Evolutionary conservation across 2,888 invertebrate species (phyloP), one percentile per base, ranked within the genome.

Genomic region (Eupithecia vulgata): DNA sequence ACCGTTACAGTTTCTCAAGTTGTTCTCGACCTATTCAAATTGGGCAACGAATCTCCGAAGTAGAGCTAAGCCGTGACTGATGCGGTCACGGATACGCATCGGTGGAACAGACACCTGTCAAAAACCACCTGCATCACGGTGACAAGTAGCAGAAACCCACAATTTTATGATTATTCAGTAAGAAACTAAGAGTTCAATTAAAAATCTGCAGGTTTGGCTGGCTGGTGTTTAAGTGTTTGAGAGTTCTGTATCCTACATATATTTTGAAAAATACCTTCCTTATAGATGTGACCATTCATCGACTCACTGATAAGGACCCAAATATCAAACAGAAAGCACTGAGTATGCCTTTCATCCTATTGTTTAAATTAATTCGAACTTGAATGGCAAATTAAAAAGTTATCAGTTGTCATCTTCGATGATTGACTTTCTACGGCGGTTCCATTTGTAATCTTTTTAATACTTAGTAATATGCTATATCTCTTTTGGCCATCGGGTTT

Each of bases 371-470:
- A 34, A 62, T 48, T 35, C 45, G 10, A 70, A 48, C 35, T 48
- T 25, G 37, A 69, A 64, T 76, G 76, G 68, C 75, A 80, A 83
- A 84, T 84, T 82, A 83, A 84, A 81, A 81, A 80, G 48, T 82
- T 83, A 85, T 86, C 86, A 78, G 75, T 76, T 73, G 76, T 78
- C 81, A 86, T 87, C 87, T 86, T 74, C 84, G 81, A 88, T 91
- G 91, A 93, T 92, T 92, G 89, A 90, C 93, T 94, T 94, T 92
- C 93, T 92, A 93, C 83, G 86, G 87, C 87, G 85, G 85, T 88
- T 89, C 87, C 86, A 91, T 91, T 90, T 85, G 82, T 82, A 85
- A 88, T 87, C 85, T 84, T 87, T 85, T 88, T 85, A 85, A 89
- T 90, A 88, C 57, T 25, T 5, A 57, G 84, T 85, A 84, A 83